Conservation (phyloP, 2,113 vertebrate genomes). For the Hyaena hyaena region DNA sequence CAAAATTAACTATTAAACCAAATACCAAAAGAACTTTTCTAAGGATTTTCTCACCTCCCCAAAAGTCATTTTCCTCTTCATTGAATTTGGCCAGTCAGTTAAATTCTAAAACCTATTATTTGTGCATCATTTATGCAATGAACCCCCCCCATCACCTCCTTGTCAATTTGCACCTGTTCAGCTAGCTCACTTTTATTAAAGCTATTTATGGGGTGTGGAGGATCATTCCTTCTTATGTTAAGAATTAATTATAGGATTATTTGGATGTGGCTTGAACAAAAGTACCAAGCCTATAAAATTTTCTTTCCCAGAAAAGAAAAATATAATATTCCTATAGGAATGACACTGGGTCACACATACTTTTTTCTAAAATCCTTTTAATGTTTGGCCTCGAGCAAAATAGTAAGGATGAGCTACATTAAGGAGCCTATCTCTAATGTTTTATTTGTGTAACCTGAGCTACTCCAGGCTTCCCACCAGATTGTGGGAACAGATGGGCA, state of each 20-base stretch:
- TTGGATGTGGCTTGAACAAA: slow-evolving; percentile 35
- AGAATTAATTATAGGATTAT: slow-evolving; percentile 33
- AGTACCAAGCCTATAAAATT: slow-evolving; percentile 41
- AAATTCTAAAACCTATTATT: slow-evolving; percentile 51
- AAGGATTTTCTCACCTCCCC: slow-evolving; percentile 51
- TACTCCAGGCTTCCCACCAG: not conserved
- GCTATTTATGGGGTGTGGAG: slow-evolving; percentile 53
- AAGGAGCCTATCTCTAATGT: not conserved
- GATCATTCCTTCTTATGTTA: not conserved
- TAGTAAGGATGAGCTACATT: not conserved
- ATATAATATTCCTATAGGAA: not conserved
- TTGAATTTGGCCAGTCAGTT: slow-evolving; percentile 45
- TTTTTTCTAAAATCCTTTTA: slow-evolving; percentile 32
- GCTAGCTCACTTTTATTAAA: slow-evolving; percentile 49
- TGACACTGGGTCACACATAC: not conserved
- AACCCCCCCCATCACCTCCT: not conserved
- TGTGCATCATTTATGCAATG: not conserved
- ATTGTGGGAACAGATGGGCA: not conserved
- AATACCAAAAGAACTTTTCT: slow-evolving; percentile 57
- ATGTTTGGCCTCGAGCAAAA: slow-evolving; percentile 40
- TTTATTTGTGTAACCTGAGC: slow-evolving; percentile 41
- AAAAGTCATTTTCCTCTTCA: slow-evolving; percentile 72
- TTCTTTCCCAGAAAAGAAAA: not conserved
- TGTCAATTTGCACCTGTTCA: slow-evolving; percentile 57
- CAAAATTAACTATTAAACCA: slow-evolving; percentile 68